Base-by-base conservation (phyloP, 2,113 vertebrate genomes). In the Pionites leucogaster region DNA sequence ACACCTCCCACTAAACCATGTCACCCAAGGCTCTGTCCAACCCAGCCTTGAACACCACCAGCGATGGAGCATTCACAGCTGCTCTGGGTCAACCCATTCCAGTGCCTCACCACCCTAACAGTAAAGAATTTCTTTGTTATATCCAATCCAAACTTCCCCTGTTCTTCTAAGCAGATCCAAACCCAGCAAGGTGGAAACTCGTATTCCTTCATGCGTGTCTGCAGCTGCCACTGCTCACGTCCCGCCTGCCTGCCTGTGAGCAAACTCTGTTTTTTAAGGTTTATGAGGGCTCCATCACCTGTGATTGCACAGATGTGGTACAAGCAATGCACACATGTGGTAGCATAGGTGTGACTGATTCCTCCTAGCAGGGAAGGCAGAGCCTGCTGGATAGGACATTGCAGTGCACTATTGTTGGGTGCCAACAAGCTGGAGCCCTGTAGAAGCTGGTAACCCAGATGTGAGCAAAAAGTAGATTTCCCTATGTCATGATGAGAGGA, bases 121-220 rank as follows among this genome's bases (percentile, higher is more conserved):
- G n/a, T n/a, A n/a, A n/a, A n/a, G n/a, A n/a, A n/a, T n/a, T n/a
- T n/a, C n/a, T n/a, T n/a, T n/a, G n/a, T n/a, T n/a, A n/a, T n/a
- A n/a, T n/a, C n/a, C n/a, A n/a, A n/a, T n/a, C n/a, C n/a, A n/a
- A n/a, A n/a, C n/a, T n/a, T n/a, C n/a, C n/a, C n/a, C n/a, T n/a
- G n/a, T n/a, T 72, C 31, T 76, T 70, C 18, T 52, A 52, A 44
- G 7, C 4, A 64, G 69, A 22, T 35, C 29, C n/a, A 33, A 76
- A 68, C 47, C 1, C 39, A 52, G 10, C 27, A 37, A 59, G 24
- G 7, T 39, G n/a, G 17, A 22, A 84, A 24, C 7, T 46, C 0
- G 0, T 27, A 8, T 37, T 78, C 13, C 17, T 23, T 13, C 4
- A 0, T 3, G 10, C 8, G 4, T 33, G 2, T 35, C 28, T 59